Conservation (phyloP, 2,888 invertebrate genomes). For the Leuctra nigra region DNA sequence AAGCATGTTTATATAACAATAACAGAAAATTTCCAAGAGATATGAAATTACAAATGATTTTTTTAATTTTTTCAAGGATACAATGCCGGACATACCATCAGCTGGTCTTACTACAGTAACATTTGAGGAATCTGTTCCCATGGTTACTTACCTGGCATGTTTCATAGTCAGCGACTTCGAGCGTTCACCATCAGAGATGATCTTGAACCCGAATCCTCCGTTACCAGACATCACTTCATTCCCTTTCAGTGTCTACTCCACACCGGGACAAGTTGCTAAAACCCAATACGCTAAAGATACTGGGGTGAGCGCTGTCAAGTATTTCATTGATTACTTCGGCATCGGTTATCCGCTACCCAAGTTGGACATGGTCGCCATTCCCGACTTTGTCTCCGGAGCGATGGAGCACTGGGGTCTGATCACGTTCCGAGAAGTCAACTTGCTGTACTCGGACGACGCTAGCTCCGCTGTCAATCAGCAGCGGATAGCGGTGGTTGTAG, state of each 20-base stretch:
- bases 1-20: too few relatives aligned
- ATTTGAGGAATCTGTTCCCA: slow-evolving; percentile 76
- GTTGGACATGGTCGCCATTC: slow-evolving; percentile 80
- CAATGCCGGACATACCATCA: slow-evolving; percentile 37
- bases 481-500: slow-evolving; percentile 71
- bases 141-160: slow-evolving; percentile 93
- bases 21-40: too few relatives aligned
- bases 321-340: slow-evolving; percentile 78
- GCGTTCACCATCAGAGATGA: slow-evolving; percentile 31
- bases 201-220: slow-evolving; percentile 32
- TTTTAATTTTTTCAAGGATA: slow-evolving; percentile 36
- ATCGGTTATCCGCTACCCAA: slow-evolving; percentile 87
- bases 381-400: slow-evolving; percentile 86
- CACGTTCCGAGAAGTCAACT: slow-evolving; percentile 79
- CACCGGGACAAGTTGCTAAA: slow-evolving; percentile 60
- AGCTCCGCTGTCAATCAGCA: slow-evolving; percentile 73
- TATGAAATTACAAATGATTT: too few relatives aligned
- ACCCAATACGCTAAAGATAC: slow-evolving; percentile 67
- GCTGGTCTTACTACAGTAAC: slow-evolving; percentile 54
- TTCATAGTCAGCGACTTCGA: slow-evolving; percentile 89
- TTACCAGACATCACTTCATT: slow-evolving; percentile 49
- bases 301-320: slow-evolving; percentile 66
- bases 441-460: slow-evolving; percentile 66
- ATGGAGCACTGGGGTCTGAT: slow-evolving; percentile 96
- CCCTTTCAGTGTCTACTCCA: slow-evolving; percentile 66